A percentile compares a stretch with the other conserved stretches of the same genome.
Conservation (phyloP, 2,888 invertebrate species). For the Horisme vitalbata region DNA sequence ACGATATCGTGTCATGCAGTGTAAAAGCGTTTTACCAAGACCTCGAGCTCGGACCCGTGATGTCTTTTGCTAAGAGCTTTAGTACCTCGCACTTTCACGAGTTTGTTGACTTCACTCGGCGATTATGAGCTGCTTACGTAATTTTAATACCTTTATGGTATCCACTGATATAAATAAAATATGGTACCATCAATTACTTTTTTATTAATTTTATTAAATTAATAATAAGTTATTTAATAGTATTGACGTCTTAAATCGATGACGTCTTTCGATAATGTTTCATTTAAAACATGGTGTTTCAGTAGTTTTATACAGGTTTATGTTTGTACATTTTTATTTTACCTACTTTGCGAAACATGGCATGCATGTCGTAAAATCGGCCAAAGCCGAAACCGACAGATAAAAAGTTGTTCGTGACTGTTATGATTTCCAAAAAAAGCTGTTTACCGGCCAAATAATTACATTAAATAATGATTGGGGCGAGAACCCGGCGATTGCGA, state of each 20-base stretch:
- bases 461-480: conserved; percentile 77
- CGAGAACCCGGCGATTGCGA: conserved; percentile 56
- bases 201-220: conserved; percentile 20
- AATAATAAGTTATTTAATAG: too few species aligned
- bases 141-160: conserved; percentile 32
- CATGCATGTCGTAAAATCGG: conserved; percentile 40
- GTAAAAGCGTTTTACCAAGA: too few species aligned
- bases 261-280: too few species aligned
- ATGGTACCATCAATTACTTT: conserved; percentile 23
- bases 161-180: conserved; percentile 28
- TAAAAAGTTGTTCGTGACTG: conserved; percentile 64
- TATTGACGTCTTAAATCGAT: too few species aligned
- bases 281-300: neutral
- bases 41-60: conserved; percentile 63
- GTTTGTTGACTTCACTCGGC: conserved; percentile 58
- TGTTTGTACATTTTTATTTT: neutral
- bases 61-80: conserved; percentile 72
- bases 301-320: conserved; percentile 1
- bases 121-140: conserved; percentile 34
- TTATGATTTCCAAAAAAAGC: conserved; percentile 67
- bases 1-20: too few species aligned
- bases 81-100: conserved; percentile 60
- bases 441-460: conserved; percentile 73
- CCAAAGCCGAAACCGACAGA: conserved; percentile 44
- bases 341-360: conserved; percentile 30